Evolutionary conservation across 2,797 vertebrate species (phyloP).

Genomic region (Thalassophryne amazonica): DNA sequence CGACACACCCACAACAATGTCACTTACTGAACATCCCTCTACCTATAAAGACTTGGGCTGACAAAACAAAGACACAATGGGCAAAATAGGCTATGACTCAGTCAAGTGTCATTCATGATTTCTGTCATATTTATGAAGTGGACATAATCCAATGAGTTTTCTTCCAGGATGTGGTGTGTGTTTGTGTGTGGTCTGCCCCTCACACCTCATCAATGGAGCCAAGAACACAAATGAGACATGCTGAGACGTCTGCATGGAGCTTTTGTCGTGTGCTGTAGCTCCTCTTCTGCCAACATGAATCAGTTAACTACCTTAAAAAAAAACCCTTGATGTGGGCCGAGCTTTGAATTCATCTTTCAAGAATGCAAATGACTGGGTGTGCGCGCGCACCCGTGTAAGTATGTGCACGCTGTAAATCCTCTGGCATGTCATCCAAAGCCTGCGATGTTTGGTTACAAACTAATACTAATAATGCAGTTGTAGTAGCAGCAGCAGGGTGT

Average conservation of each 20-base stretch:
- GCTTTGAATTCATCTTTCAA: constrained; percentile 18
- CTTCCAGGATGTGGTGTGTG: constrained; percentile 37
- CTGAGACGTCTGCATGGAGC: constrained; percentile 48
- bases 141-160: constrained; percentile 44
- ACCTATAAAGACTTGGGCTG: not conserved
- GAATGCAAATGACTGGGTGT: constrained; percentile 17
- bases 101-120: constrained; percentile 15
- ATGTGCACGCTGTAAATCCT: constrained; percentile 45
- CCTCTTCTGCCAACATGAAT: constrained; percentile 15
- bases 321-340: constrained; percentile 18
- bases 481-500: constrained; percentile 52
- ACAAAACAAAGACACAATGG: not conserved
- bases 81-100: not conserved
- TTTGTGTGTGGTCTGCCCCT: constrained; percentile 68
- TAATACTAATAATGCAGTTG: constrained; percentile 40
- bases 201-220: constrained; percentile 46
- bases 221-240: constrained; percentile 41
- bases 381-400: too few species aligned
- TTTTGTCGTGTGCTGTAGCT: constrained; percentile 45
- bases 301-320: constrained; percentile 6
- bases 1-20: too few species aligned
- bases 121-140: too few species aligned
- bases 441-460: constrained; percentile 45
- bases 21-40: too few species aligned
- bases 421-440: constrained; percentile 31